Base-by-base conservation (phyloP, 1,140 invertebrate species). In the Druon quercuslanigerum region DNA sequence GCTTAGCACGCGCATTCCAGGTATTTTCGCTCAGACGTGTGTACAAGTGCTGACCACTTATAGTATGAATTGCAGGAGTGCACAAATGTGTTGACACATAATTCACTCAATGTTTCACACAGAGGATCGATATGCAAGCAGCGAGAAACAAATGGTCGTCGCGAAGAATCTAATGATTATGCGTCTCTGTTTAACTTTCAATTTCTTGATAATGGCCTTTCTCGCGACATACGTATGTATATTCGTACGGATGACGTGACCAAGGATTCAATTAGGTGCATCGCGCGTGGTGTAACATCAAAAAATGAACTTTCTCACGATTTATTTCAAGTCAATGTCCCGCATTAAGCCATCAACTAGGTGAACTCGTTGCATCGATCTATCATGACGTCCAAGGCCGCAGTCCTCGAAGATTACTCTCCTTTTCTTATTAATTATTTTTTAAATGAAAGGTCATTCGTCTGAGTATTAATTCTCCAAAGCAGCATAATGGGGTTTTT, bases 301-400 rank as follows among this genome's bases (percentile, higher is more conserved):
- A 87, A 86, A 86, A 87, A 88, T 84, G 77, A 56, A 87, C 84
- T 88, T 88, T 89, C 88, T 88, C 88, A 89, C 88, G 88, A 87
- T 83, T 79, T 82, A 81, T 19, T 74, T 54, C 40, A 74, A 74
- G 73, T 60, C 54, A 74, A 74, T 46, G 72, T 57, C 72, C 72
- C 40, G 57, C 57, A 54, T 54, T 54, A 54, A 54, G 72, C 50
- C 46, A 40, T 16, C 73, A 40, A 74, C 51, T 25, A 56, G 54
- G 52, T 74, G 52, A 60, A 54, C 54, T 74, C 56, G 73, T 66
- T 66, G 60, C 33, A 66, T 33, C 60, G 60, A 66, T 66, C 60
- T 66, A 66, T 66, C 60, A 66, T 66, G 25, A 25, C 60, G 14
- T 66, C 60, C 60, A 66, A 66, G 60, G 25, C 25, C 60, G 33